A percentile compares a stretch with the other conserved stretches of the same genome.
These are phyloP conservation scores for Octodon degus DNA, from an alignment of 2,113 vertebrate species.

Conservation along the genomic window DNA sequence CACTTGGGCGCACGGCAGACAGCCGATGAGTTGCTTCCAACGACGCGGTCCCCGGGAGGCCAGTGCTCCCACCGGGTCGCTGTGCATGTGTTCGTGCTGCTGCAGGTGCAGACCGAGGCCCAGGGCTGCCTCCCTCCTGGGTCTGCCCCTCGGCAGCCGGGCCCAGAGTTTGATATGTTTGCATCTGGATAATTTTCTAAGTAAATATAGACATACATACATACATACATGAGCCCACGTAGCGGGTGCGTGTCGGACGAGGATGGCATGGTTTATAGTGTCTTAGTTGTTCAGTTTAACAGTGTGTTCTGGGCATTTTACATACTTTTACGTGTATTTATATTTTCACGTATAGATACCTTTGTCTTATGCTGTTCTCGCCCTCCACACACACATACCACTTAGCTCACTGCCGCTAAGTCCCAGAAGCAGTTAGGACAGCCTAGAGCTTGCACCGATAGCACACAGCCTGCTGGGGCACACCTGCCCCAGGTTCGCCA, in stretches of 20 bases:
- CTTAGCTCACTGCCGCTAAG: neutral
- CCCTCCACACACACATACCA: neutral
- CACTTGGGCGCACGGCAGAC: neutral
- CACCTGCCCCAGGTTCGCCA: neutral
- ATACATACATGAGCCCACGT: neutral
- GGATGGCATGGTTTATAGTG: neutral
- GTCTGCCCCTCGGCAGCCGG: neutral
- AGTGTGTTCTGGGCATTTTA: neutral
- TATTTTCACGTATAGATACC: neutral
- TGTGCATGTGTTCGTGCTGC: neutral
- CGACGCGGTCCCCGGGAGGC: neutral
- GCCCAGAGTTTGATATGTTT: neutral
- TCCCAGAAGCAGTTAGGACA: neutral
- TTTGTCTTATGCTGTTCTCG: neutral
- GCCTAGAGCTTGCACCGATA: neutral
- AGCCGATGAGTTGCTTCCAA: neutral
- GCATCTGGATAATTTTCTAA: neutral
- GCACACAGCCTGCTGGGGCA: neutral
- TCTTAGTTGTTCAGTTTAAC: slow-evolving; percentile 23
- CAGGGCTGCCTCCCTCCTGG: neutral
- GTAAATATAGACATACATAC: neutral
- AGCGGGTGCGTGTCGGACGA: neutral
- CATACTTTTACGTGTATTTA: neutral
- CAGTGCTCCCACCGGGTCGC: neutral
- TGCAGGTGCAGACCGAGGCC: neutral